These are phyloP conservation scores for Eospalax fontanierii DNA, from an alignment of 2,797 vertebrate species.

Conservation along the genomic window DNA sequence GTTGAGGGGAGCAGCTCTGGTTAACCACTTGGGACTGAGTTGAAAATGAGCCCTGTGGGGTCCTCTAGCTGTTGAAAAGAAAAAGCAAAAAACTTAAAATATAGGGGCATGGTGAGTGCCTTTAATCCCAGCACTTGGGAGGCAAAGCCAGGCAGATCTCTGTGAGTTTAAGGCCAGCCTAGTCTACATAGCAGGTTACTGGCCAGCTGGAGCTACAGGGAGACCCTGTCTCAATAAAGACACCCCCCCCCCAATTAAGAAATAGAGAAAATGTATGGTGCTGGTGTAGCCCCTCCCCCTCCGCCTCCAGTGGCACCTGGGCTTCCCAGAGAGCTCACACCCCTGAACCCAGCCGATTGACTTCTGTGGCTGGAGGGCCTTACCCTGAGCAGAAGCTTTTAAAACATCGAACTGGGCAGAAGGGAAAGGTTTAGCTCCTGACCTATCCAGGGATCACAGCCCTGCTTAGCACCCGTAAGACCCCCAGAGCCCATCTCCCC, in stretches of 20 bases:
- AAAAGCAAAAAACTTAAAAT: neutral
- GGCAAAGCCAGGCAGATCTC: too few relatives aligned
- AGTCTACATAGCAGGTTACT: too few relatives aligned
- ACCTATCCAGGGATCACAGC: neutral
- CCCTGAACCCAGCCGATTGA: neutral
- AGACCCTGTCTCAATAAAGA: too few relatives aligned
- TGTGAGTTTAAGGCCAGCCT: too few relatives aligned
- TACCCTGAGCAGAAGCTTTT: neutral
- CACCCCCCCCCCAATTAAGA: too few relatives aligned
- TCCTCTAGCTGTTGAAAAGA: slow-evolving; percentile 1
- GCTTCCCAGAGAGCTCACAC: neutral
- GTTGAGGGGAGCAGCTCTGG: neutral
- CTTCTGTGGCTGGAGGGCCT: neutral
- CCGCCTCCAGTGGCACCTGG: fast-evolving
- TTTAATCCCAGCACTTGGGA: too few relatives aligned
- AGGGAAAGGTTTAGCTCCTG: neutral
- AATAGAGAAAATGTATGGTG: too few relatives aligned
- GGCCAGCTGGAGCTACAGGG: too few relatives aligned
- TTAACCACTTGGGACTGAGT: neutral
- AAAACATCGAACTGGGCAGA: neutral
- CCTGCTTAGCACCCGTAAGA: too few relatives aligned
- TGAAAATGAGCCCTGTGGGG: neutral
- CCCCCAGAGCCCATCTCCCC: neutral
- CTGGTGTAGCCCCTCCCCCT: too few relatives aligned
- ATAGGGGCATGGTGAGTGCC: too few relatives aligned